Evolutionary conservation across 2,888 invertebrate species (phyloP).

Genomic region (Phyllotreta cruciferae): DNA sequence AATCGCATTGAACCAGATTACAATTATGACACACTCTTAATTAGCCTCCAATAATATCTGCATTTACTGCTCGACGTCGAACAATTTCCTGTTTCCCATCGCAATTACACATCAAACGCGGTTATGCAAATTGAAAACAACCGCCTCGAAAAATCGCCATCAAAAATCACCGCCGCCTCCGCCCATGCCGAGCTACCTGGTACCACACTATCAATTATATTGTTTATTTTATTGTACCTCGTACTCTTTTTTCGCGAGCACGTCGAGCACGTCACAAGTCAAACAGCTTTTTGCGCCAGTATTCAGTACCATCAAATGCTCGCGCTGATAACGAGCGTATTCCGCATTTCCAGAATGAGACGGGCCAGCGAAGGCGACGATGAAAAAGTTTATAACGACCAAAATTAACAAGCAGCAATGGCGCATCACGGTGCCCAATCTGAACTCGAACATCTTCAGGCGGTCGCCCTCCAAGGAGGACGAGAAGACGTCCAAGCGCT

Average conservation of each 20-base stretch:
- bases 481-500: constrained; percentile 47
- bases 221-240: constrained; percentile 43
- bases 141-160: neutral
- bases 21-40: constrained; percentile 1
- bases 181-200: constrained; percentile 33
- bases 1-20: neutral
- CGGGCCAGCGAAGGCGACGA: constrained; percentile 39
- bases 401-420: constrained; percentile 58
- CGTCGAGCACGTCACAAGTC: constrained; percentile 33
- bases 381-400: constrained; percentile 60
- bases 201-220: constrained; percentile 41
- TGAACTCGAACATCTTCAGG: constrained; percentile 50
- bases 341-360: constrained; percentile 27
- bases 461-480: constrained; percentile 46
- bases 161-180: constrained; percentile 15
- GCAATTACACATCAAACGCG: constrained; percentile 5
- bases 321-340: constrained; percentile 13
- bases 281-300: constrained; percentile 38
- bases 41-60: neutral
- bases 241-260: constrained; percentile 41
- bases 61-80: neutral
- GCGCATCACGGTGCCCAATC: constrained; percentile 57
- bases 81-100: constrained; percentile 11
- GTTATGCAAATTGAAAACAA: constrained; percentile 3
- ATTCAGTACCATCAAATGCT: constrained; percentile 26